These are phyloP conservation scores for Palythoa grandis DNA, from an alignment of 92 coral and sea anemone species.

Conservation along the genomic window DNA sequence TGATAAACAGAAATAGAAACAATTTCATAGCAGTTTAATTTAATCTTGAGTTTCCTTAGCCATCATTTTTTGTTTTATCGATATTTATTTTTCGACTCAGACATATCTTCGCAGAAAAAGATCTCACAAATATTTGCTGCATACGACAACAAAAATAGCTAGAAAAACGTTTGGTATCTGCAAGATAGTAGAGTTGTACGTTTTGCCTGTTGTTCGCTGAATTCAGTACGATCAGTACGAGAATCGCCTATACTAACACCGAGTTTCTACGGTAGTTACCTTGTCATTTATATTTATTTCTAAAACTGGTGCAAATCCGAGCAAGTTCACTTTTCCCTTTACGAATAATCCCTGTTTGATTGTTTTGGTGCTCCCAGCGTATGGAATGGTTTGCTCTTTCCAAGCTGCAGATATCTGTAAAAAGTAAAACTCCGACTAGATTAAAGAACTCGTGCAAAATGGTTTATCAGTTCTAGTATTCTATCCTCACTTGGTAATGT, in stretches of 20 bases:
- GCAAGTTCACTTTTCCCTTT: constrained; percentile 69
- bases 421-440: neutral
- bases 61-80: neutral
- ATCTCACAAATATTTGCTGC: too few relatives aligned
- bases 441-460: too few relatives aligned
- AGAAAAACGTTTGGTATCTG: too few relatives aligned
- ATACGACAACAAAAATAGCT: too few relatives aligned
- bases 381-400: constrained; percentile 58
- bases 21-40: too few relatives aligned
- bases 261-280: constrained; percentile 24
- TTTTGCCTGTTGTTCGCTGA: neutral
- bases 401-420: constrained; percentile 69
- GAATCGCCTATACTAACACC: neutral
- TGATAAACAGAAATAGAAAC: neutral
- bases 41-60: neutral
- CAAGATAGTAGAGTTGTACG: too few relatives aligned
- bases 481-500: too few relatives aligned
- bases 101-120: too few relatives aligned
- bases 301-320: constrained; percentile 72
- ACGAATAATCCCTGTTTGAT: constrained; percentile 75
- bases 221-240: neutral
- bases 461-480: too few relatives aligned
- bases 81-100: too few relatives aligned
- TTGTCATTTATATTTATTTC: constrained; percentile 70
- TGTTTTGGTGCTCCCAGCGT: constrained; percentile 56